Percentiles rank a stretch among this genome's conserved stretches.
Evolutionary conservation across 2,888 invertebrate species (phyloP).

Genomic region (Rotaria socialis): DNA sequence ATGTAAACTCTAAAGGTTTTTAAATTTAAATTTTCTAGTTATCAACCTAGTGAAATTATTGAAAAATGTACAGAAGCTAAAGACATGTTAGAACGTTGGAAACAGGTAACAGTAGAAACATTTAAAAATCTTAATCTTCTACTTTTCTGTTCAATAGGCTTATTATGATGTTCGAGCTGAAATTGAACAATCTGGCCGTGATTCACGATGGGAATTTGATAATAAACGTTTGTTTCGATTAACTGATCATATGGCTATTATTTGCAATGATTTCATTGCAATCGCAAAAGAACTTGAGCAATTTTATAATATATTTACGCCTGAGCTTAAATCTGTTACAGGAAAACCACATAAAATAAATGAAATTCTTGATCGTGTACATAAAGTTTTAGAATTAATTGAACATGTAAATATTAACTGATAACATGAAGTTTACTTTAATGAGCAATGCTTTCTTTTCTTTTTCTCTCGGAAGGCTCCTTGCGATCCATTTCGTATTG

Average conservation of each 20-base stretch:
- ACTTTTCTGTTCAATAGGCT: conserved; percentile 53
- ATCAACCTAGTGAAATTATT: conserved; percentile 61
- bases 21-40: conserved; percentile 48
- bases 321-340: conserved; percentile 78
- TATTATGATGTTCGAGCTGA: conserved; percentile 75
- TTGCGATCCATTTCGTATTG: conserved; percentile 76
- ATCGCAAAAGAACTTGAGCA: conserved; percentile 76
- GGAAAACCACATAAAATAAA: conserved; percentile 81
- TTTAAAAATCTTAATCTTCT: background rate
- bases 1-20: no score
- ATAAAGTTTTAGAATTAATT: conserved; percentile 69
- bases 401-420: conserved; percentile 52
- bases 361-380: conserved; percentile 74
- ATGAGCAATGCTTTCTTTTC: background rate
- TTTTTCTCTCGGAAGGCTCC: conserved; percentile 64
- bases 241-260: conserved; percentile 77
- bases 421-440: no score
- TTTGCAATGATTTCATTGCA: conserved; percentile 74
- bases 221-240: conserved; percentile 73
- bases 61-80: conserved; percentile 63
- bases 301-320: conserved; percentile 81
- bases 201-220: conserved; percentile 84
- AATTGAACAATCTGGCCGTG: conserved; percentile 79
- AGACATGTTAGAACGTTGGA: conserved; percentile 72
- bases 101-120: conserved; percentile 53